Conservation (phyloP, 1,140 invertebrate species). For the Sycophaga agraensis region DNA sequence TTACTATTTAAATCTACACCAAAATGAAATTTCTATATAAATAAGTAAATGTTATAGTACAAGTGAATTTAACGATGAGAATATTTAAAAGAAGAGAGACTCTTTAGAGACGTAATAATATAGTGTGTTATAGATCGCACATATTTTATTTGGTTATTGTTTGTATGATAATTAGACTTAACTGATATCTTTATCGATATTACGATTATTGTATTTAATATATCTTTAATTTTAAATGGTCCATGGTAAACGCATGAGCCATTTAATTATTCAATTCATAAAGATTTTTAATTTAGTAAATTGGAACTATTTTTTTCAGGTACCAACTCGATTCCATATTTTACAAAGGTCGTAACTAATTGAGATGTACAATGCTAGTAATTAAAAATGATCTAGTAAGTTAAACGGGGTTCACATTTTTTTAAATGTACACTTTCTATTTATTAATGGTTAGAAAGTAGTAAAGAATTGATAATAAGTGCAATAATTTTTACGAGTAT, state of each 20-base stretch:
- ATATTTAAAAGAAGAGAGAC: slow-evolving; percentile 11
- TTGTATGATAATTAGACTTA: slow-evolving; percentile 11
- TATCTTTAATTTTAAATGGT: background rate
- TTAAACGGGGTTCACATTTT: no score
- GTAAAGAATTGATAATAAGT: background rate
- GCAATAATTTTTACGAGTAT: slow-evolving; percentile 1
- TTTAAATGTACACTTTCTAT: no score
- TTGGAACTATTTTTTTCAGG: no score
- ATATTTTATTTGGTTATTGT: background rate
- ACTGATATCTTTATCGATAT: slow-evolving; percentile 12
- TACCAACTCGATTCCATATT: no score
- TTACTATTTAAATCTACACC: slow-evolving; percentile 18
- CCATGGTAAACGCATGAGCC: background rate
- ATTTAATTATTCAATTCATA: no score
- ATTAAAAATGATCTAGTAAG: no score
- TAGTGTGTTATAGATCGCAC: no score
- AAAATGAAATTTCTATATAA: slow-evolving; percentile 18
- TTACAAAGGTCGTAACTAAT: no score
- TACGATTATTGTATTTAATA: background rate
- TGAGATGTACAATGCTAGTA: no score
- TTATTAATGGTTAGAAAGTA: background rate
- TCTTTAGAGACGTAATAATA: slow-evolving; percentile 13
- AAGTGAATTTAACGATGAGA: background rate
- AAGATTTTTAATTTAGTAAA: no score
- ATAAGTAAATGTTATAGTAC: background rate